Evolutionary conservation across 2,888 invertebrate species (phyloP).

Genomic region (Pollenia griseotomentosa): DNA sequence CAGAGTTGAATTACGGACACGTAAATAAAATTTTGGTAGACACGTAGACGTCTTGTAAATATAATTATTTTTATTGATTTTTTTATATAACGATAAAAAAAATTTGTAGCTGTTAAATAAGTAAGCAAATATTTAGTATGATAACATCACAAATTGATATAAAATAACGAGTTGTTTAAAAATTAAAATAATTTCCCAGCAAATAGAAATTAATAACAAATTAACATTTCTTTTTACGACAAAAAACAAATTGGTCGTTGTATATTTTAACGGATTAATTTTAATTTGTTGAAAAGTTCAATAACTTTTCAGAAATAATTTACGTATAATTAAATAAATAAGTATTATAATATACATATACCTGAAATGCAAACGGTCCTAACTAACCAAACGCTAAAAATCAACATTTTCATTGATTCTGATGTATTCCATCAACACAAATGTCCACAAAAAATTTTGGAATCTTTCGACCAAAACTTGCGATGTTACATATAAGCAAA

Average conservation of each 20-base stretch:
- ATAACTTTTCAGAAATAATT: background rate
- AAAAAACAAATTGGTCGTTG: background rate
- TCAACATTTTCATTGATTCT: too few relatives aligned
- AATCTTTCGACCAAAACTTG: too few relatives aligned
- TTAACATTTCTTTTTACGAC: slow-evolving; percentile 1
- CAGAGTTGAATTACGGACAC: slow-evolving; percentile 34
- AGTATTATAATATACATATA: too few relatives aligned
- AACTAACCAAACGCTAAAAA: too few relatives aligned
- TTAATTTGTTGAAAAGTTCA: too few relatives aligned
- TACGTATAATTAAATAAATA: background rate
- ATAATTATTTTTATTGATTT: background rate
- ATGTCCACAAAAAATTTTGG: too few relatives aligned
- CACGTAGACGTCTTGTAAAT: slow-evolving; percentile 53
- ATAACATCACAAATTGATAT: slow-evolving; percentile 20
- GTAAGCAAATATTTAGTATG: slow-evolving; percentile 32
- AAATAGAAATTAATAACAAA: background rate
- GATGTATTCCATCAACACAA: too few relatives aligned
- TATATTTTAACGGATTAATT: too few relatives aligned
- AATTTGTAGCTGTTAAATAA: slow-evolving; percentile 28
- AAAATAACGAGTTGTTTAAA: slow-evolving; percentile 5
- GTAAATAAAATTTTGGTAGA: background rate
- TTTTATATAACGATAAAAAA: background rate
- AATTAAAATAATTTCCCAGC: background rate
- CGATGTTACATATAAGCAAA: too few relatives aligned
- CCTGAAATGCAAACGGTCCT: too few relatives aligned